A percentile compares a stretch with the other conserved stretches of the same genome.
Conservation (phyloP, 2,113 vertebrate genomes). For the Catagonus wagneri region DNA sequence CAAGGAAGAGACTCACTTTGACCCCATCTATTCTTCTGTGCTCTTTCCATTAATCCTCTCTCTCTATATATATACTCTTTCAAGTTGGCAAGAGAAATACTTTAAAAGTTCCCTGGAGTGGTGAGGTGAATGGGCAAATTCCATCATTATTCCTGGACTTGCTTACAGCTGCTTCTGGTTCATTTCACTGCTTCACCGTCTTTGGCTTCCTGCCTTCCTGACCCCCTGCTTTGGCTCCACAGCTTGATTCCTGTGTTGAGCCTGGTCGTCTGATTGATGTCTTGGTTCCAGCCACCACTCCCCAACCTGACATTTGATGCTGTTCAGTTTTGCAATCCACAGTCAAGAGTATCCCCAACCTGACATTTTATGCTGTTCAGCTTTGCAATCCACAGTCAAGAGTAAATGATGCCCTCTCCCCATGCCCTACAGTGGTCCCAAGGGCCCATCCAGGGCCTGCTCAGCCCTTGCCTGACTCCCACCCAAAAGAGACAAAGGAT, state of each 20-base stretch:
- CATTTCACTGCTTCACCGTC: constrained; percentile 2
- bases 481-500: not conserved
- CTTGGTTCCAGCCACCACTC: not conserved
- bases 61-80: not conserved
- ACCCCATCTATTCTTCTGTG: not conserved
- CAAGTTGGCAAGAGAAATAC: constrained; percentile 22
- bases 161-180: not conserved
- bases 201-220: constrained; percentile 14
- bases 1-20: not conserved
- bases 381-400: not conserved
- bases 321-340: not conserved
- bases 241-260: not conserved
- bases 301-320: not conserved
- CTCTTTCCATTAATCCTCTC: not conserved
- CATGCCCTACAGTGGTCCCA: not conserved
- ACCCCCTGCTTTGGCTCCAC: not conserved
- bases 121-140: not conserved
- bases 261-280: not conserved
- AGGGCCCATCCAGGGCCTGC: not conserved
- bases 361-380: not conserved
- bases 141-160: not conserved
- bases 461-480: not conserved
- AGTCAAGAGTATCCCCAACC: not conserved
- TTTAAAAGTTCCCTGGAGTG: not conserved
- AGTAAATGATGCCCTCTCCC: not conserved